These are phyloP conservation scores for Sussaba pulchella DNA, from an alignment of 2,888 invertebrate species.

Conservation along the genomic window DNA sequence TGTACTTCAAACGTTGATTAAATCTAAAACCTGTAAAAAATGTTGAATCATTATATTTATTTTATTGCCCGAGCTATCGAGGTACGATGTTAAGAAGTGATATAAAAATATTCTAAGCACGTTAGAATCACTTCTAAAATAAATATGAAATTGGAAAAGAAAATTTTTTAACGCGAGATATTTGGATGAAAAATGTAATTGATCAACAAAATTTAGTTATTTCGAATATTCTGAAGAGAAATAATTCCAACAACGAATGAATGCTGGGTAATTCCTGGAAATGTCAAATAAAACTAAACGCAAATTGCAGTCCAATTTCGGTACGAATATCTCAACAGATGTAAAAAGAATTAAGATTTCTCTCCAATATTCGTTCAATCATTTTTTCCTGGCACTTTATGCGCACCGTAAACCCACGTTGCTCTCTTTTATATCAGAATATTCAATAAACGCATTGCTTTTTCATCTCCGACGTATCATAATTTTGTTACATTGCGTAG, in stretches of 20 bases:
- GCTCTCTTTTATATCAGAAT: slow-evolving; percentile 19
- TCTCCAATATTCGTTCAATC: background rate
- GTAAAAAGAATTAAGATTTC: background rate
- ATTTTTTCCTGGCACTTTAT: slow-evolving; percentile 2
- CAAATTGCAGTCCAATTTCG: background rate
- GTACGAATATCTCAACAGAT: background rate
- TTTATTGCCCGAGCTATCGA: background rate
- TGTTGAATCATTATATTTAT: background rate
- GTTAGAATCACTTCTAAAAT: too few species aligned
- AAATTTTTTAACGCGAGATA: background rate
- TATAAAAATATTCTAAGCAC: too few species aligned
- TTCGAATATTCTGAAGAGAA: background rate
- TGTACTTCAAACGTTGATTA: background rate
- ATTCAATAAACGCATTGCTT: slow-evolving; percentile 18
- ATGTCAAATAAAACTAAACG: background rate
- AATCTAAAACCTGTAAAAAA: background rate
- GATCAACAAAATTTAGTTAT: background rate
- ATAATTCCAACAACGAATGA: background rate
- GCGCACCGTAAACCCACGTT: background rate
- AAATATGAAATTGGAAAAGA: background rate
- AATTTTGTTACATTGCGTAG: slow-evolving; percentile 3
- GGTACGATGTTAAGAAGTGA: background rate
- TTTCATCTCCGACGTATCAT: background rate
- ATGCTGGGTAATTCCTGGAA: background rate
- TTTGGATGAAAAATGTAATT: too few species aligned